Evolutionary conservation across 2,113 vertebrate species (phyloP), one percentile per base, ranked within the genome.

Genomic region (Monarcha castaneiventris): DNA sequence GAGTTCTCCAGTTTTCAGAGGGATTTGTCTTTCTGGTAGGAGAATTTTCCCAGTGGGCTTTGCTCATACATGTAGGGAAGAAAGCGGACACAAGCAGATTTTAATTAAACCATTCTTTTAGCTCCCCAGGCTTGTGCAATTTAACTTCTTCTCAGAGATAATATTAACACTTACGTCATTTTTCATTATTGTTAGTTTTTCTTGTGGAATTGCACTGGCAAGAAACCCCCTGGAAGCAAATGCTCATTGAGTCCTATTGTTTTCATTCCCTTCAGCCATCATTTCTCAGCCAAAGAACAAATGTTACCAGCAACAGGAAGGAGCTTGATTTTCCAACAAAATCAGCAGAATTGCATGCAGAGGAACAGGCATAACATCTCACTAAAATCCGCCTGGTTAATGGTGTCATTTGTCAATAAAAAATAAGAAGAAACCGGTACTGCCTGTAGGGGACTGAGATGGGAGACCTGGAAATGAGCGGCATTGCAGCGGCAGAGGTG

Each of bases 71-170:
- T 1, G 1, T 33, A 56, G 48, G 67, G 35, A 77, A 89, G 81
- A 84, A 87, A 66, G 89, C 61, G 10, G 89, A 84, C 86, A 84
- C 77, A 84, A 84, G 74, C 83, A 82, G 69, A 94, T 94, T 95
- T 95, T 94, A 94, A 94, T 95, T 94, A 97, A 95, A 94, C 62
- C 58, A 61, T 94, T 91, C 76, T 92, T 94, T 84, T 56, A 91
- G 61, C 74, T 87, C 80, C 89, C 61, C 30, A 18, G 91, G 89
- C 94, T 87, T 54, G 87, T 32, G 37, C 67, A 91, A 92, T 82
- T 92, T 91, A 82, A 68, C 73, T 67, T 86, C 55, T 96, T 95
- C 66, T 69, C 93, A 79, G 89, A 96, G 73, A 95, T 78, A 94
- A 85, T 91, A 83, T 82, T 94, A 94, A 89, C 37, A 73, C 71